Evolutionary conservation across 2,888 invertebrate species (phyloP).

Genomic region (Bellardia pandia): DNA sequence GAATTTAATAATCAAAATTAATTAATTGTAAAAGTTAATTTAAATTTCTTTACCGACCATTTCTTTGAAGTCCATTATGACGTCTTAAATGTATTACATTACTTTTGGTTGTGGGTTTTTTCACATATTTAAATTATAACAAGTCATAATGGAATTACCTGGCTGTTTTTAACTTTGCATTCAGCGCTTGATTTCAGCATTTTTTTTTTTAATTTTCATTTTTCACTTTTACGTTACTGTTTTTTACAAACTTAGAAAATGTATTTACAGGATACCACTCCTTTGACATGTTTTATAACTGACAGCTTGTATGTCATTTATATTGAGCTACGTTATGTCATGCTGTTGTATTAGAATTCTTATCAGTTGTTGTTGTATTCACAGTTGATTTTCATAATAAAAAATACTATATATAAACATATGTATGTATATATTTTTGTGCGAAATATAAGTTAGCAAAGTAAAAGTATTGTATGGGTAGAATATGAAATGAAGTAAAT

Average conservation of each 20-base stretch:
- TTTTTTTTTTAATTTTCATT: slow-evolving; percentile 15
- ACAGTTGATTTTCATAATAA: slow-evolving; percentile 24
- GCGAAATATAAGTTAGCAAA: background rate
- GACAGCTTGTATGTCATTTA: slow-evolving; percentile 50
- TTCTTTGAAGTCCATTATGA: background rate
- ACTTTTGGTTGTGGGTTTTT: background rate
- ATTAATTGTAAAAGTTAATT: background rate
- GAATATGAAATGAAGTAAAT: background rate
- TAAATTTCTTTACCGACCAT: too few relatives aligned
- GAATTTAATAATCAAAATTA: background rate
- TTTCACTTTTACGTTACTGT: slow-evolving; percentile 29
- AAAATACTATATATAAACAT: background rate
- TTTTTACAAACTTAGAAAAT: slow-evolving; percentile 2
- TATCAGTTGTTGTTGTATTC: slow-evolving; percentile 2
- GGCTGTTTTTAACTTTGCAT: slow-evolving; percentile 33
- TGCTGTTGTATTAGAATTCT: slow-evolving; percentile 43
- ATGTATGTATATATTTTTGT: background rate
- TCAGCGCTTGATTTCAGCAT: slow-evolving; percentile 32
- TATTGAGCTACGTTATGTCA: slow-evolving; percentile 61
- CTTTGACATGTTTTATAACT: slow-evolving; percentile 56
- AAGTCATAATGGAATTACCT: slow-evolving; percentile 39
- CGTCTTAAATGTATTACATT: slow-evolving; percentile 8
- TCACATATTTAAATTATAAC: background rate
- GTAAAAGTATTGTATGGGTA: background rate
- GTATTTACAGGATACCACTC: slow-evolving; percentile 67